These are phyloP conservation scores for Actinemys pallida DNA, from an alignment of 2,113 vertebrate genomes.

Conservation along the genomic window DNA sequence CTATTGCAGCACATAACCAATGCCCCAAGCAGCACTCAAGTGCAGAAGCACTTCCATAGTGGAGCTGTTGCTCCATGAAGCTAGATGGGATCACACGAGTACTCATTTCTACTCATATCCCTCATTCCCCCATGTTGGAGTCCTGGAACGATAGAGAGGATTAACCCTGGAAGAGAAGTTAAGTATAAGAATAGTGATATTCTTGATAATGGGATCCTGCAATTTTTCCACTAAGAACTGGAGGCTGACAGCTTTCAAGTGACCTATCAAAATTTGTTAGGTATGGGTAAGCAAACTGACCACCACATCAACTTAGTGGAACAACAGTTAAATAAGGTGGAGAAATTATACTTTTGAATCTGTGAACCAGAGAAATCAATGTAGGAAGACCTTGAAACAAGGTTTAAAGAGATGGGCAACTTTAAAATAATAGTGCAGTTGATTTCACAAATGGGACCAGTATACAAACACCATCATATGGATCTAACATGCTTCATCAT, in stretches of 20 bases:
- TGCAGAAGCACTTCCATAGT: not conserved
- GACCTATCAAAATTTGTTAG: not conserved
- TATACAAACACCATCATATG: not conserved
- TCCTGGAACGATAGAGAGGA: not conserved
- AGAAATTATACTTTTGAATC: not conserved
- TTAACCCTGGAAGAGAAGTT: not conserved
- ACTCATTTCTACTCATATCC: not conserved
- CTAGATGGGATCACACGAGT: not conserved
- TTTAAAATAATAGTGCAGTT: not conserved
- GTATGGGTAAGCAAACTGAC: not conserved
- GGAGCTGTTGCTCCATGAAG: not conserved
- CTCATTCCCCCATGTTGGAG: not conserved
- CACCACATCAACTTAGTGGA: not conserved
- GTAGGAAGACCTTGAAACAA: not conserved
- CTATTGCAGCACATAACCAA: not conserved
- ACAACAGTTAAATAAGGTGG: not conserved
- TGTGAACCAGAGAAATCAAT: not conserved
- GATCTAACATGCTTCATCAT: not conserved
- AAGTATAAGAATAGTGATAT: not conserved
- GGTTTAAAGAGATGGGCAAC: not conserved
- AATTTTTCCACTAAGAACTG: not conserved
- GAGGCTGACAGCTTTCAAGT: not conserved
- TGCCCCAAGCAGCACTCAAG: not conserved
- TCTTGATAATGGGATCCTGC: not conserved
- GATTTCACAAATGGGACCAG: not conserved